These are phyloP conservation scores for Ibycter americanus DNA, from an alignment of 2,797 vertebrate genomes.

Conservation along the genomic window DNA sequence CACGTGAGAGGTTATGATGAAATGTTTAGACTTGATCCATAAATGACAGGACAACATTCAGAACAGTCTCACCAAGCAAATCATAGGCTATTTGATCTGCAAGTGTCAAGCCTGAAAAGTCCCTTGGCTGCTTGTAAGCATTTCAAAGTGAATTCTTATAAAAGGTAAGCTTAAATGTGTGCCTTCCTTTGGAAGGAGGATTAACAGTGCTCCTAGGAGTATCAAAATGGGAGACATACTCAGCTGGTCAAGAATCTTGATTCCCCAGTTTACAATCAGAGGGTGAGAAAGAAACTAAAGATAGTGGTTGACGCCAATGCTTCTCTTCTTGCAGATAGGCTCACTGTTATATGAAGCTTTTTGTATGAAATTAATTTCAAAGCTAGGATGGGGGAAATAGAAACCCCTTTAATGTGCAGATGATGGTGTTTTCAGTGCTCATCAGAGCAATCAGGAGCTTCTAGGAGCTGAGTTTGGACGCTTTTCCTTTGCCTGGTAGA, in stretches of 20 bases:
- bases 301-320: background rate
- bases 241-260: background rate
- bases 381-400: background rate
- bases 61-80: slow-evolving; percentile 53
- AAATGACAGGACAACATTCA: slow-evolving; percentile 60
- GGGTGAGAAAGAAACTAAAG: slow-evolving; percentile 16
- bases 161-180: slow-evolving; percentile 19
- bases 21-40: slow-evolving; percentile 55
- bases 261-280: background rate
- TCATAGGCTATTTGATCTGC: slow-evolving; percentile 46
- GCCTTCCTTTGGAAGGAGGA: slow-evolving; percentile 1
- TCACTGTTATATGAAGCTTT: background rate
- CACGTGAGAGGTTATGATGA: slow-evolving; percentile 55
- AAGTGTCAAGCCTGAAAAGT: slow-evolving; percentile 49
- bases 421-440: background rate
- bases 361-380: background rate
- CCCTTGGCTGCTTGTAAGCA: slow-evolving; percentile 22
- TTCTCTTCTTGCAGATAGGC: background rate
- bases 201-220: slow-evolving; percentile 17
- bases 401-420: background rate
- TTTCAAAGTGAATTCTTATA: slow-evolving; percentile 35
- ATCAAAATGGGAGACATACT: background rate
- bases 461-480: background rate
- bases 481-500: background rate
- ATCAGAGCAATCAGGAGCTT: background rate